Evolutionary conservation across 2,113 vertebrate species (phyloP), one percentile per base, ranked within the genome.

Genomic region (Leptobrachium ailaonicum): DNA sequence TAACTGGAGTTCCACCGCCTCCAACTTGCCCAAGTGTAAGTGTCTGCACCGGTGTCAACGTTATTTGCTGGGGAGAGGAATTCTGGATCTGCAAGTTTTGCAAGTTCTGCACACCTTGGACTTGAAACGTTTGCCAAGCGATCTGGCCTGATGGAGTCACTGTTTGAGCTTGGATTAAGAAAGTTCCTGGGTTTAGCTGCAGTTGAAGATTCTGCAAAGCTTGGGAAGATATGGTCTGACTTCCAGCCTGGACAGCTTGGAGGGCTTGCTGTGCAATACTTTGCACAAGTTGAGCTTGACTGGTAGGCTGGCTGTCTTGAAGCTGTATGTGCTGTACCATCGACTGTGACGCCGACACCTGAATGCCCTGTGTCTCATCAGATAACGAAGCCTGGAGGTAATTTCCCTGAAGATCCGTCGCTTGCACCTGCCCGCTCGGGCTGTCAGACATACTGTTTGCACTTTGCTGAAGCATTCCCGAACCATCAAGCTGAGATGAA

Each of bases 41-140:
- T 41, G 98, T 97, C 89, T 98, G 98, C 85, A 99, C 94, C 60
- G 98, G 97, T 53, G 97, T 97, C 86, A 99, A 91, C 64, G 98
- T 99, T 87, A 99, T 98, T 87, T 99, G 98, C 86, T 99, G 97
- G 82, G 96, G 90, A 77, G 94, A 94, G 42, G 96, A 92, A 85
- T 96, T 96, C 85, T 97, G 96, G 88, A 99, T 95, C 91, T 99
- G 97, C 82, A 99, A 94, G 88, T 99, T 99, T 91, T 99, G 98
- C 85, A 99, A 95, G 86, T 98, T 98, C 87, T 99, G 98, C 75
- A 99, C 96, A 77, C 97, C 97, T 88, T 99, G 98, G 85, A 99
- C 97, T 94, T 99, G 98, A 92, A 99, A 99, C 58, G 98, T 99
- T 86, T 99, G 98, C 98, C 98, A 99, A 86, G 98, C 97, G 91